A percentile compares a stretch with the other conserved stretches of the same genome.
These are phyloP conservation scores for Drosophila trapezifrons DNA, from an alignment of 1,140 invertebrate species.

Conservation along the genomic window DNA sequence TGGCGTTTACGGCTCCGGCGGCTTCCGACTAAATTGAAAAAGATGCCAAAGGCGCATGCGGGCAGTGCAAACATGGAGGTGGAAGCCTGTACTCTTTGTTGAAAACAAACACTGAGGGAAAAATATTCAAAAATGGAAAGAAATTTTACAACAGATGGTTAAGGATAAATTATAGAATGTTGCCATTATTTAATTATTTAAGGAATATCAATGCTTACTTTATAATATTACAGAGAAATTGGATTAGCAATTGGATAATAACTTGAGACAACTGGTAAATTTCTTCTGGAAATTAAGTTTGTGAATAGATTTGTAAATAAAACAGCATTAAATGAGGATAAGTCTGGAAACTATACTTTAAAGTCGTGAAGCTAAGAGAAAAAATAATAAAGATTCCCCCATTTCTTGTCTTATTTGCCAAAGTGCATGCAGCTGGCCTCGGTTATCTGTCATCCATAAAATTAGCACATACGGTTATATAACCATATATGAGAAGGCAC, in stretches of 20 bases:
- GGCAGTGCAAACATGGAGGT: slow-evolving; percentile 40
- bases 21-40: slow-evolving; percentile 53
- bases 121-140: not conserved
- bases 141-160: not conserved
- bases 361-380: not conserved
- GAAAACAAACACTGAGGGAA: not conserved
- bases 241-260: too few species aligned
- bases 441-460: slow-evolving; percentile 35
- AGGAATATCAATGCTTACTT: too few species aligned
- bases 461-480: slow-evolving; percentile 49
- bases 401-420: not conserved
- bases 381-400: not conserved
- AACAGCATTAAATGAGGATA: not conserved
- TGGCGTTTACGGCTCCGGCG: slow-evolving; percentile 47
- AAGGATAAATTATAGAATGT: not conserved
- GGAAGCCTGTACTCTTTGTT: slow-evolving; percentile 8
- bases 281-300: not conserved
- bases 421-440: slow-evolving; percentile 21
- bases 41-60: slow-evolving; percentile 37
- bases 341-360: not conserved
- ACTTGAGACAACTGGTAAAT: not conserved
- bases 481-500: slow-evolving; percentile 9
- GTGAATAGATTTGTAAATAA: too few species aligned
- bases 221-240: too few species aligned
- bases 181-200: too few species aligned